phyloP scores from a whole-genome alignment of 2,113 vertebrate species.

The Sigmodon hispidus region DNA sequence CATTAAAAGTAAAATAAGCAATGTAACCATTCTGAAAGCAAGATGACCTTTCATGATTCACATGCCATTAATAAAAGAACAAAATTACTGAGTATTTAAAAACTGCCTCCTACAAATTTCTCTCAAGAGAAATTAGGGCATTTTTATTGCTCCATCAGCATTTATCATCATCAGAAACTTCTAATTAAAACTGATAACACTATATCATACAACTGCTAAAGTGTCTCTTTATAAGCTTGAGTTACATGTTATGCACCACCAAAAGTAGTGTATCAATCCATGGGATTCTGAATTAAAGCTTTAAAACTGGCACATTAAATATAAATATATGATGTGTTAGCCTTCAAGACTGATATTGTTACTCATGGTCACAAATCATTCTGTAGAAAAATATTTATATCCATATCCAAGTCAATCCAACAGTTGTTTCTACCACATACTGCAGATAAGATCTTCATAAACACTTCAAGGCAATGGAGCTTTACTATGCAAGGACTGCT shows the following conservation, averaged over 20 bases:
- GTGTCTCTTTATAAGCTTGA: conserved; percentile 62
- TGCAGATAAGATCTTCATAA: conserved; percentile 14
- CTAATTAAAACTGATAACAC: conserved; percentile 83
- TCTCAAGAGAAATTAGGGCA: conserved; percentile 82
- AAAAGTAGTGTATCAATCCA: background rate
- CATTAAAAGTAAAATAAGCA: conserved; percentile 77
- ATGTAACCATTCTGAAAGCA: conserved; percentile 64
- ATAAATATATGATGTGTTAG: background rate
- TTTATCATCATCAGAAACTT: conserved; percentile 80
- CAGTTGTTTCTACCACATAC: background rate
- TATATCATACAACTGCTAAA: conserved; percentile 70
- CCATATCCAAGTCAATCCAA: background rate
- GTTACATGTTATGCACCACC: conserved; percentile 1
- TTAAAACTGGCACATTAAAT: conserved; percentile 20
- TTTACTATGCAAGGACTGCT: background rate
- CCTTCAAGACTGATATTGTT: background rate
- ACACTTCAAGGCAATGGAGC: background rate
- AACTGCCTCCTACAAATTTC: conserved; percentile 62
- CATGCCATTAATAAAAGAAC: conserved; percentile 76
- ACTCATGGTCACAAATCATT: background rate
- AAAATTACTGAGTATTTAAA: conserved; percentile 74
- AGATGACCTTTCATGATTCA: conserved; percentile 79
- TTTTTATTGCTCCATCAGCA: conserved; percentile 80
- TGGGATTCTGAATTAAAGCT: background rate
- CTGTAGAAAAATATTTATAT: background rate